Percentiles rank a stretch among this genome's conserved stretches.
Evolutionary conservation across 2,797 vertebrate species (phyloP).

Genomic region (Sandelia bainsii): DNA sequence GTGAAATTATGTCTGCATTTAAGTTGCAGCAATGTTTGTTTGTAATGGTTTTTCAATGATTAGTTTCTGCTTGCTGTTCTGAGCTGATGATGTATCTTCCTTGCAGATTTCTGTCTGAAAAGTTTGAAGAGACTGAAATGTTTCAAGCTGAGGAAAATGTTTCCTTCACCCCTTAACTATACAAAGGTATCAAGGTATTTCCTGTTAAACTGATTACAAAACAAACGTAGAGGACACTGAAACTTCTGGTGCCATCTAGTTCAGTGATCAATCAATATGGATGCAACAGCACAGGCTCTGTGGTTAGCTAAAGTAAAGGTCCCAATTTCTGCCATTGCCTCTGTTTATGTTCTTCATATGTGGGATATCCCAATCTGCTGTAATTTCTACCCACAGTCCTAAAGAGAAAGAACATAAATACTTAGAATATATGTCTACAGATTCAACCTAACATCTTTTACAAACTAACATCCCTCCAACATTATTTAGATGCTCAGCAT

Average conservation of each 20-base stretch:
- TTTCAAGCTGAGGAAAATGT: conserved; percentile 8
- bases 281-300: not conserved
- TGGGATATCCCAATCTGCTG: not conserved
- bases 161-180: conserved; percentile 17
- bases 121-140: conserved; percentile 35
- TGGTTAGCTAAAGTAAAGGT: not conserved
- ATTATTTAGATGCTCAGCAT: no score
- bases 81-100: conserved; percentile 36
- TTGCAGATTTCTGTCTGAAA: conserved; percentile 35
- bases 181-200: not conserved
- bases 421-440: not conserved
- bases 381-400: not conserved
- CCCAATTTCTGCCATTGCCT: not conserved
- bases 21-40: conserved; percentile 26
- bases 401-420: not conserved
- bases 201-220: conserved; percentile 26
- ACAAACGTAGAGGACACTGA: conserved; percentile 13
- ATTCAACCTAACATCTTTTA: not conserved
- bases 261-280: not conserved
- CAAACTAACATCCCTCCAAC: no score
- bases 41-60: conserved; percentile 20
- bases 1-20: conserved; percentile 29
- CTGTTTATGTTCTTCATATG: conserved; percentile 4
- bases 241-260: not conserved
- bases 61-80: conserved; percentile 33